phyloP scores from a whole-genome alignment of 2,888 invertebrate genomes.

The Eudasyphora cyanicolor region DNA sequence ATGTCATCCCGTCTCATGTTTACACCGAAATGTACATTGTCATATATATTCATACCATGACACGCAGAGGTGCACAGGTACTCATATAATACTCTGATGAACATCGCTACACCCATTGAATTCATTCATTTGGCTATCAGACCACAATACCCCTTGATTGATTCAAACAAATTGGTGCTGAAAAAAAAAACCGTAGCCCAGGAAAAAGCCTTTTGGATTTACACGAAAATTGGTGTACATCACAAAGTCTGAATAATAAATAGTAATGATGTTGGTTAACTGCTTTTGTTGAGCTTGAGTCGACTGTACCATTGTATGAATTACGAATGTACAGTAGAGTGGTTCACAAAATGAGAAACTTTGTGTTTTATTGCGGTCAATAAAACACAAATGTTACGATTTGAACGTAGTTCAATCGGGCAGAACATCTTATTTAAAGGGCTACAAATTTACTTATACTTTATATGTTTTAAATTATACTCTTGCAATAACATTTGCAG shows the following conservation, averaged over 20 bases:
- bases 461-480: too few species aligned
- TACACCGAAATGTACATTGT: too few species aligned
- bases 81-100: not conserved
- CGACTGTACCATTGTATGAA: too few species aligned
- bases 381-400: too few species aligned
- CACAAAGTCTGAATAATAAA: conserved; percentile 45
- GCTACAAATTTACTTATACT: too few species aligned
- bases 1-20: not conserved
- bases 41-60: not conserved
- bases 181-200: not conserved
- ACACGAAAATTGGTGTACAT: conserved; percentile 31
- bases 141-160: not conserved
- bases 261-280: not conserved
- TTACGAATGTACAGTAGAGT: too few species aligned
- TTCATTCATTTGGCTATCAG: not conserved
- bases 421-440: too few species aligned
- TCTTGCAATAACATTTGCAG: too few species aligned
- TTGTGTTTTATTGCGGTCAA: too few species aligned
- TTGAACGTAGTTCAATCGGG: too few species aligned
- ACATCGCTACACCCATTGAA: not conserved
- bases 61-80: not conserved
- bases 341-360: too few species aligned
- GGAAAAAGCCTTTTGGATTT: not conserved
- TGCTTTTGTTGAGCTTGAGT: not conserved
- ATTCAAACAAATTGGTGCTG: not conserved